Evolutionary conservation across 2,113 vertebrate species (phyloP).

Genomic region (Carettochelys insculpta): DNA sequence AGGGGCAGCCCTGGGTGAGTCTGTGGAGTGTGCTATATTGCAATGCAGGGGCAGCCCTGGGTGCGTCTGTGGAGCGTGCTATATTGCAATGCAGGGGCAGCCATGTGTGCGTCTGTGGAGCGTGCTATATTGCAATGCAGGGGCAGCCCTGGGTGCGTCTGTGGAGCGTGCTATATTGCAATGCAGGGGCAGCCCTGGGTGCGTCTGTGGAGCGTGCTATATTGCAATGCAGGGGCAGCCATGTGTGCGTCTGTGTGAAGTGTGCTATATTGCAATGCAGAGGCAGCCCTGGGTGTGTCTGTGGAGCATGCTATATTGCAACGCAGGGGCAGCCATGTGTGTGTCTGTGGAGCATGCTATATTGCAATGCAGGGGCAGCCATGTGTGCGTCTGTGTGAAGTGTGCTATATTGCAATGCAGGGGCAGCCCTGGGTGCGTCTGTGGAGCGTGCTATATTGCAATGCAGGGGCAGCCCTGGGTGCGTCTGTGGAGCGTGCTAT

Average conservation of each 20-base stretch:
- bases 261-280: neutral
- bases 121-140: too few species aligned
- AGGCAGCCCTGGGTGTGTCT: neutral
- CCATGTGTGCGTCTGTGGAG: neutral
- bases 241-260: accelerated
- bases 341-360: too few species aligned
- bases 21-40: neutral
- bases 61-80: neutral
- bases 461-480: neutral
- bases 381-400: neutral
- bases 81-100: accelerated
- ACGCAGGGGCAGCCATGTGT: too few species aligned
- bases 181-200: too few species aligned
- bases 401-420: accelerated
- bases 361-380: too few species aligned
- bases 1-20: accelerated
- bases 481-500: neutral
- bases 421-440: accelerated
- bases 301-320: neutral
- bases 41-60: neutral
- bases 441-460: too few species aligned
- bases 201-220: neutral
- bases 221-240: neutral
- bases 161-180: neutral
- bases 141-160: neutral